Evolutionary conservation across 2,113 vertebrate genomes (phyloP).

Genomic region (Acrocephalus arundinaceus): DNA sequence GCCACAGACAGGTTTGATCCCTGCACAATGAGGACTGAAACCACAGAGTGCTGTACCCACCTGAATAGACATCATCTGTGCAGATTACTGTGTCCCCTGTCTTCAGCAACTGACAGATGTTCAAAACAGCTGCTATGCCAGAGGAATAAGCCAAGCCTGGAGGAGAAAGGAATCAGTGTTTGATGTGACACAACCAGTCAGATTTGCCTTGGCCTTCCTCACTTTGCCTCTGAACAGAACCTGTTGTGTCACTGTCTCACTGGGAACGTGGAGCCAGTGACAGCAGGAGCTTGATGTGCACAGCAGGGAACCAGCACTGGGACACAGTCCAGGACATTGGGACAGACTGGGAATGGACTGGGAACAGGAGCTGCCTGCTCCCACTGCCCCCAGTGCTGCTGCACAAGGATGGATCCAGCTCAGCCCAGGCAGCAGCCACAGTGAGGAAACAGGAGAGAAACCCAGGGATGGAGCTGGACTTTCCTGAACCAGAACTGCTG

Average conservation of each 20-base stretch:
- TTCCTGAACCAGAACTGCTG: rapidly evolving
- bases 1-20: no score
- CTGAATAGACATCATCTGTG: constrained; percentile 93
- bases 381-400: background rate
- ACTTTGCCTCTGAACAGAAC: background rate
- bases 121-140: constrained; percentile 86
- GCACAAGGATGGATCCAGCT: background rate
- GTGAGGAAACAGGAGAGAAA: background rate
- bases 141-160: constrained; percentile 89
- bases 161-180: background rate
- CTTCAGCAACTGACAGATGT: constrained; percentile 87
- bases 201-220: background rate
- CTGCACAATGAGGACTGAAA: background rate
- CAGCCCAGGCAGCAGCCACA: background rate
- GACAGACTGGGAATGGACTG: background rate
- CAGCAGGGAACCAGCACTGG: rapidly evolving
- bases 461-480: background rate
- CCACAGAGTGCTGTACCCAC: constrained; percentile 53
- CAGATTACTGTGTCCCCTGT: constrained; percentile 86
- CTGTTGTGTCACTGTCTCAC: background rate
- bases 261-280: background rate
- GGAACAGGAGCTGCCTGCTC: background rate
- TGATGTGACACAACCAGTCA: background rate
- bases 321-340: no score
- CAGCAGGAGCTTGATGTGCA: background rate